Evolutionary conservation across 1,140 invertebrate genomes (phyloP), one percentile per base, ranked within the genome.

Genomic region (Teleopsis dalmanni): DNA sequence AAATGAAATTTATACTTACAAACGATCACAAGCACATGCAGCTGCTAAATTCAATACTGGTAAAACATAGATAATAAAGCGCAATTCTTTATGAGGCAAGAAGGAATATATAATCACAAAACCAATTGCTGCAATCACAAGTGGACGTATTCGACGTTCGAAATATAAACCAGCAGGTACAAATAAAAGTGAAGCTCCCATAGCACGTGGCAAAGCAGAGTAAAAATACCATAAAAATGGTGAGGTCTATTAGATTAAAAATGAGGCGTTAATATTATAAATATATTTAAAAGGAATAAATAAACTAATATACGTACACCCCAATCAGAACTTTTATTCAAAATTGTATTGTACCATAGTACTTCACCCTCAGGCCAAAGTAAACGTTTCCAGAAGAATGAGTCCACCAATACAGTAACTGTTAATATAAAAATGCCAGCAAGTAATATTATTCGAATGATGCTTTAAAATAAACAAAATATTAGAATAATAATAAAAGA

Each of bases 181-280:
- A 27, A 99, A 73, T 13, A 92, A 62, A 19, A 91, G 64, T 35
- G 91, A 92, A 4, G 84, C 75, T 2, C 83, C 85, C 58, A 99
- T 74, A 4, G 89, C 88, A 50, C 95, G 75, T 2, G 96, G 96
- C 21, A 99, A 71, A 2, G 93, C 96, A 26, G 94, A 98, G 72
- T 95, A 97, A 70, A 98, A 97, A 72, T 99, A 99, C 97, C 97
- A 99, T 9, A 92, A 69, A 71, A 96, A 97, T 49, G 95, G 96
- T 33, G 83, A 88, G 36, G 90, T 95, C 90, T 95, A 71, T 14
- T 13, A 49, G 7, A 37, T 25, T 35, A 38, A 18, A 25, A 26
- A 40, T 34, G 48, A 48, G 34, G 21, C 31, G 4, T 44, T 48
- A 55, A 19, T 33, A 34, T 13, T 52, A 14, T 45, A 22, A 47